Percentiles rank a stretch among this genome's conserved stretches.
phyloP scores from a whole-genome alignment of 2,888 invertebrate genomes.

The Syrista parreyssii region DNA sequence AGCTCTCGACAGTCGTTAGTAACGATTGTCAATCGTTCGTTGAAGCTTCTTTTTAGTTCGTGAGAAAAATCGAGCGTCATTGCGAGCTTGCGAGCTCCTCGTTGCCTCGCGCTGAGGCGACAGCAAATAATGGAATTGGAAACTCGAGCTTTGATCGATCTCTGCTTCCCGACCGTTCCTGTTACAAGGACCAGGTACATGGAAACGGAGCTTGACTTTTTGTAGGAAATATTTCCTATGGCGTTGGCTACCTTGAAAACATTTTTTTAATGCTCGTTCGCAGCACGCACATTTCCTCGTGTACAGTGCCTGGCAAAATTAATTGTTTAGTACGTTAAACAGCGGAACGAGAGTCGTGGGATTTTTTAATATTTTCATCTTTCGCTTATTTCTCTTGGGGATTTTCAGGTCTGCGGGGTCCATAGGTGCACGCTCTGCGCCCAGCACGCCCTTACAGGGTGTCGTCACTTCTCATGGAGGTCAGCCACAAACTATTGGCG shows the following conservation, averaged over 20 bases:
- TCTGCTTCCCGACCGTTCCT: conserved; percentile 49
- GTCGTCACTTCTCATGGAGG: conserved; percentile 44
- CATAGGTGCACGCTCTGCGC: conserved; percentile 76
- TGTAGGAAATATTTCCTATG: neutral
- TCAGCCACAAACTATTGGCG: conserved; percentile 48
- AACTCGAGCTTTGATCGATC: conserved; percentile 53
- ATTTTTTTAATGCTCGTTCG: no score
- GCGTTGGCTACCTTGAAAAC: neutral
- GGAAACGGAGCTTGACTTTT: neutral
- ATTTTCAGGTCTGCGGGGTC: conserved; percentile 70
- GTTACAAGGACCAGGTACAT: conserved; percentile 53
- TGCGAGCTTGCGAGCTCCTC: neutral
- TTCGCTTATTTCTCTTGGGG: neutral
- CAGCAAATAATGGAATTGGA: conserved; percentile 50
- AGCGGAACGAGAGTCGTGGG: neutral
- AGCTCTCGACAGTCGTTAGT: neutral
- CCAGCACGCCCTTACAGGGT: conserved; percentile 74
- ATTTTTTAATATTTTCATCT: no score
- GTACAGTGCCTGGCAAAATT: neutral
- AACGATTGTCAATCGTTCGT: conserved; percentile 7
- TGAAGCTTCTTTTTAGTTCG: neutral
- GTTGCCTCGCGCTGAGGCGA: neutral
- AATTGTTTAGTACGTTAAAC: neutral
- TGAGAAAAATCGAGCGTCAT: conserved; percentile 6
- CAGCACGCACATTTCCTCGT: no score